Base-by-base conservation (phyloP, 1,140 invertebrate genomes). In the Wasmannia auropunctata region DNA sequence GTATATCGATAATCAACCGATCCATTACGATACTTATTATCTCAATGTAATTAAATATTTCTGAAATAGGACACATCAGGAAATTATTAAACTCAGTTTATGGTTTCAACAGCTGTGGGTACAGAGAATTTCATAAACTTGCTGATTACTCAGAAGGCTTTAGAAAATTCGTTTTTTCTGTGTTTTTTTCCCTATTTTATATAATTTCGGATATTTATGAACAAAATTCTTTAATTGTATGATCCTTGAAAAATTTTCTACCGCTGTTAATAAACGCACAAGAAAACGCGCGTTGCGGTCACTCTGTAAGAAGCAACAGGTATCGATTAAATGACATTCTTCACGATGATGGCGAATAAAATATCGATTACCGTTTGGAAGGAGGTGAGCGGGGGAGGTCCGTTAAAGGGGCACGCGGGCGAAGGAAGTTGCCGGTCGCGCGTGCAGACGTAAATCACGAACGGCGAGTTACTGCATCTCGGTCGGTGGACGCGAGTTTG, bases 361-460 rank as follows among this genome's bases (percentile, higher is more conserved):
- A 19, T 56, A 65, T 76, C 65, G 40, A 80, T 77, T 85, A 43
- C 28, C 56, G 56, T 70, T 28, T 51, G 14, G 2, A 37, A 69
- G 31, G 34, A 51, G 22, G 37, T 80, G 14, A 69, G 8, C 49
- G 22, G 11, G 40, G 31, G 34, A 43, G 43, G 1, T 31, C 46
- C 34, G 60, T 77, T 87, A 74, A 75, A 14, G 14, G 19, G 10
- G 51, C 10, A 19, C 22, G 14, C 14, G 25, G 37, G 0, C n/a
- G 34, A 37, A 37, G 51, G 77, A 88, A 56, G 8, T 37, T 37
- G 16, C 7, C 16, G 14, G 16, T 58, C 49, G 40, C 58, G 46
- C 51, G 51, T 31, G 60, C 7, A 67, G 58, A 31, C 81, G 69
- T 88, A 89, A 88, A 88, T 89, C 60, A 89, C 19, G 22, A 63